phyloP scores from a whole-genome alignment of 2,113 vertebrate genomes.

The Ancistrus triradiatus region DNA sequence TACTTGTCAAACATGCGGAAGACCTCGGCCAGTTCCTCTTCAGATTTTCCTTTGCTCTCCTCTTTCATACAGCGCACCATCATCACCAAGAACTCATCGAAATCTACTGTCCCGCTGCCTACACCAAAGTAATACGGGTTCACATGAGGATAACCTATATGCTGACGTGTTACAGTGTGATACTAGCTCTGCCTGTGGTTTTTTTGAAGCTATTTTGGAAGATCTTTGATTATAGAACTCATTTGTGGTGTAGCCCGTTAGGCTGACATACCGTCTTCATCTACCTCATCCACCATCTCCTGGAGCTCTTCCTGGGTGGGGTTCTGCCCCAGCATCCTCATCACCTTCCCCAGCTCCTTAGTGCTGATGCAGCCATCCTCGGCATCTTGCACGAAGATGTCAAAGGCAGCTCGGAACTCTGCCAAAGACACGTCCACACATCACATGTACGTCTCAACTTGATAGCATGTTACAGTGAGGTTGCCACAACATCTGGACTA shows the following conservation, averaged over 20 bases:
- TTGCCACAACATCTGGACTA: too few relatives aligned
- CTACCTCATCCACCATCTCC: conserved; percentile 99
- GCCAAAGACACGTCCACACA: conserved; percentile 27
- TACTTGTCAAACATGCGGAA: conserved; percentile 81
- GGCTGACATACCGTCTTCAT: conserved; percentile 88
- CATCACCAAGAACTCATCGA: conserved; percentile 78
- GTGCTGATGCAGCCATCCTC: conserved; percentile 99
- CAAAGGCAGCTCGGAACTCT: conserved; percentile 98
- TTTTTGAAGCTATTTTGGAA: too few relatives aligned
- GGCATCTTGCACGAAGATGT: conserved; percentile 96
- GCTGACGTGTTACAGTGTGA: too few relatives aligned
- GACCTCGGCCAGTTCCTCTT: conserved; percentile 73
- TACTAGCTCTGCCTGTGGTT: too few relatives aligned
- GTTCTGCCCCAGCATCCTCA: conserved; percentile 63
- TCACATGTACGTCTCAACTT: neutral
- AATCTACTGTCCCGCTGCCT: conserved; percentile 76
- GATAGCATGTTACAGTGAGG: neutral
- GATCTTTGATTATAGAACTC: conserved; percentile 10
- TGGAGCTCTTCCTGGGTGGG: conserved; percentile 97
- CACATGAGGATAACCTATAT: too few relatives aligned
- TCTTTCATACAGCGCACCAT: conserved; percentile 80
- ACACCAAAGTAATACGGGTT: too few relatives aligned
- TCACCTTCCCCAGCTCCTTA: conserved; percentile 65
- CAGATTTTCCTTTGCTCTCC: conserved; percentile 78
- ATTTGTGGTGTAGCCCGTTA: too few relatives aligned